Conservation (phyloP, 2,797 vertebrate genomes). For the Syndactyla subalaris region DNA sequence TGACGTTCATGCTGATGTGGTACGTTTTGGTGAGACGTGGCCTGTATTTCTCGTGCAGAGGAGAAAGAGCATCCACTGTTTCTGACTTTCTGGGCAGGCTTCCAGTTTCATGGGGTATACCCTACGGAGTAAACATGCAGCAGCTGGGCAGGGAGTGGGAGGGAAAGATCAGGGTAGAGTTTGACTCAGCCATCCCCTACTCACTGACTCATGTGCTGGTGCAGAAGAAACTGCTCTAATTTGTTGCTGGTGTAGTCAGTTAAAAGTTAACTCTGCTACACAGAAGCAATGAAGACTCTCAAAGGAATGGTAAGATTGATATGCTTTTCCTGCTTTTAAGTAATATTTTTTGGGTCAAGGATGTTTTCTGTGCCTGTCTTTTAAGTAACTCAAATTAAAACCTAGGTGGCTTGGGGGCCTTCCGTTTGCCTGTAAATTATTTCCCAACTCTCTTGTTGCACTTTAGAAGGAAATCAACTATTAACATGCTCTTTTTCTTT, state of each 20-base stretch:
- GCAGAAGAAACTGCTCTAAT: neutral
- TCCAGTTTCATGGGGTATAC: neutral
- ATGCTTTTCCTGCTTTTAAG: neutral
- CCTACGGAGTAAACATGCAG: neutral
- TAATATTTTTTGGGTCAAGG: neutral
- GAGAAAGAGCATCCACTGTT: neutral
- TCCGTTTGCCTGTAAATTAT: neutral
- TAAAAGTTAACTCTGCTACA: neutral
- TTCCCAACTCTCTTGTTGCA: neutral
- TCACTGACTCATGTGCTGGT: neutral
- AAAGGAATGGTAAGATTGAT: neutral
- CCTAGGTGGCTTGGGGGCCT: neutral
- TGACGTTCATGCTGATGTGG: neutral
- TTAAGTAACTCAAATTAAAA: neutral
- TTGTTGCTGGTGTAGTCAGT: neutral
- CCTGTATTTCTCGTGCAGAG: neutral
- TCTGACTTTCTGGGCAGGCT: neutral
- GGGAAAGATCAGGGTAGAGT: neutral
- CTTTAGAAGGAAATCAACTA: neutral
- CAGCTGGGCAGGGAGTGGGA: neutral
- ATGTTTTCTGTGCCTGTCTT: neutral
- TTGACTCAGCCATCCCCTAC: neutral
- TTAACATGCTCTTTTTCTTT: neutral
- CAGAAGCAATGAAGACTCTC: neutral
- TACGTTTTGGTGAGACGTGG: fast-evolving